Evolutionary conservation across 37 sponge, comb jelly and placozoan species (phyloP), one percentile per base, ranked within the genome.

Genomic region (Mnemiopsis leidyi): DNA sequence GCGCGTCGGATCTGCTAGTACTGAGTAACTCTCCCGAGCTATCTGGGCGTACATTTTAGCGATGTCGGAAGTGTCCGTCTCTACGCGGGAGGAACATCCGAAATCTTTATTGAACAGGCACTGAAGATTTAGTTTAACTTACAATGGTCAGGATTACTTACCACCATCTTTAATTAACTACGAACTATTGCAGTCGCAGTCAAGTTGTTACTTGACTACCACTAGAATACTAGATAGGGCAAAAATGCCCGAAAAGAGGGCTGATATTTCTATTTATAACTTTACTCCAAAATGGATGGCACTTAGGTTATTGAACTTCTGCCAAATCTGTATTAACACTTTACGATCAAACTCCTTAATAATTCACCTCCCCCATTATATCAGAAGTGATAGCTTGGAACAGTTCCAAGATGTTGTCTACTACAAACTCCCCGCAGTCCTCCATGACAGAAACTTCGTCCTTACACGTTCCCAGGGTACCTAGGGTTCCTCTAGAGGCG

Each of bases 91-190:
- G 39, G 90, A 85, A 39, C 90, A 85, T n/a, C 61, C 61, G 61
- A 85, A 85, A 38, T 85, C 90, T 37, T 85, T 85, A 29, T 40
- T 33, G 30, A 85, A 85, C 26, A 85, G 30, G 36, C 90, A 85
- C 90, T 85, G 90, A 85, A 40, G 39, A 28, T n/a, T n/a, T n/a
- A n/a, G n/a, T n/a, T n/a, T n/a, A n/a, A n/a, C n/a, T n/a, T n/a
- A n/a, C n/a, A n/a, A n/a, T n/a, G n/a, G n/a, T n/a, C n/a, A n/a
- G n/a, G n/a, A n/a, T n/a, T n/a, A n/a, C n/a, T n/a, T n/a, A n/a
- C n/a, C n/a, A n/a, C n/a, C n/a, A n/a, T n/a, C n/a, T n/a, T n/a
- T n/a, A n/a, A n/a, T n/a, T n/a, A n/a, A n/a, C n/a, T n/a, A n/a
- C n/a, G n/a, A n/a, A n/a, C n/a, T n/a, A n/a, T n/a, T n/a, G n/a